Evolutionary conservation across 2,797 vertebrate genomes (phyloP), one percentile per base, ranked within the genome.

Genomic region (Pangasius djambal): DNA sequence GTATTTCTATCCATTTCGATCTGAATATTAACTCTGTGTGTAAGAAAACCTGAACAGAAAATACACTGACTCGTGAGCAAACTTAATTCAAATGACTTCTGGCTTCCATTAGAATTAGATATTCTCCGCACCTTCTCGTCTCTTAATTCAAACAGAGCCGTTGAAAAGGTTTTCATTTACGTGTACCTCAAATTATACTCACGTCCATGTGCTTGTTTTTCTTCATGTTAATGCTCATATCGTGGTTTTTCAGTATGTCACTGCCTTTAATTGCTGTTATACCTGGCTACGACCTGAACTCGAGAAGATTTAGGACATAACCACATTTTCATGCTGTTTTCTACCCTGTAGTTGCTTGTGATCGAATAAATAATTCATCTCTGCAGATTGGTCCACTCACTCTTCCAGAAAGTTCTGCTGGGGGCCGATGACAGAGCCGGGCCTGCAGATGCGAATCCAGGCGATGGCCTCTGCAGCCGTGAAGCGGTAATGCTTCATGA

Each of bases 401-500:
- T 97, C 96, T 94, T 97, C 96, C 87, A 98, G 89, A 92, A 97
- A 97, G 91, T 97, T 96, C 87, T 98, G 97, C 90, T 98, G 97
- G 12, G 97, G 97, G 88, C 97, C 97, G 86, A 98, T 97, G 92
- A 98, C 94, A 61, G 97, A 98, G 63, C 97, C 97, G 0, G 97
- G 97, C 63, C 97, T 95, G 92, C 97, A 98, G 88, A 97, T 95
- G 91, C 97, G 94, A 92, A 97, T 95, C 97, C 97, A 98, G 88
- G 97, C 96, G 81, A 98, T 97, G 88, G 96, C 95, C 93, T 98
- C 97, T 0, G 96, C 95, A 0, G 97, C 97, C 2, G 97, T 96
- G 93, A 98, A 97, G 90, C 94, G 95, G 94, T 97, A 97, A 90
- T 97, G 97, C 87, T 98, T 98, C 96, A 98, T 97, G 88, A 97